Conservation (phyloP, 1,140 invertebrate species). For the Zaprionus ornatus region DNA sequence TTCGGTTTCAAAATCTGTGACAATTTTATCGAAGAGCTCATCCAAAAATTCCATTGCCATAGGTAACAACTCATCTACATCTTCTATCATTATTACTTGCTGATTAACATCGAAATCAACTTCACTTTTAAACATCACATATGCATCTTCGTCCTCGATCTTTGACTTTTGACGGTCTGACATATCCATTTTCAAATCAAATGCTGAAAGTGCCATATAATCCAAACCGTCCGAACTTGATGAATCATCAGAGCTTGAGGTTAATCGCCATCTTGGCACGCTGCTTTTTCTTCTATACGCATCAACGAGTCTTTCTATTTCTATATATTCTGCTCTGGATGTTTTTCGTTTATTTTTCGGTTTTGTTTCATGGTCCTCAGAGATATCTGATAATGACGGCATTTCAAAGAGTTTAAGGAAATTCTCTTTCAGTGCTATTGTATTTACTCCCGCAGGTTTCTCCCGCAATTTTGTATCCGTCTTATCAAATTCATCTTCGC, state of each 20-base stretch:
- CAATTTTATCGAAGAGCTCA: conserved; percentile 10
- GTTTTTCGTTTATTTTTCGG: background rate
- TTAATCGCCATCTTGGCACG: too few relatives aligned
- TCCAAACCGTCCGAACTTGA: too few relatives aligned
- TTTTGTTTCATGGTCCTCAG: conserved; percentile 30
- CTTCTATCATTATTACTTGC: too few relatives aligned
- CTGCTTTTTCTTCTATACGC: too few relatives aligned
- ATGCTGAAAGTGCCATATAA: too few relatives aligned
- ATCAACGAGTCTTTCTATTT: background rate
- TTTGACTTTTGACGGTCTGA: background rate
- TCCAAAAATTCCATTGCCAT: background rate
- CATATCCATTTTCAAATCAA: too few relatives aligned
- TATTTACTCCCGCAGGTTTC: background rate
- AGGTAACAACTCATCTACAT: background rate
- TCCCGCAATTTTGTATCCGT: fast-evolving
- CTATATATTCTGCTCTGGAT: background rate
- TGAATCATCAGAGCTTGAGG: too few relatives aligned
- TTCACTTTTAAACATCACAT: background rate
- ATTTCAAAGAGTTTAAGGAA: conserved; percentile 43
- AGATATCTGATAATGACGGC: conserved; percentile 54
- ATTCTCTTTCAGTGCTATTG: conserved; percentile 4
- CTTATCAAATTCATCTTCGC: background rate
- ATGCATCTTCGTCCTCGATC: background rate
- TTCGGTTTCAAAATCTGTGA: background rate
- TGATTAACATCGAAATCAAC: fast-evolving